Evolutionary conservation across 2,888 invertebrate genomes (phyloP).

Genomic region (Sphaerophoria rueppellii): DNA sequence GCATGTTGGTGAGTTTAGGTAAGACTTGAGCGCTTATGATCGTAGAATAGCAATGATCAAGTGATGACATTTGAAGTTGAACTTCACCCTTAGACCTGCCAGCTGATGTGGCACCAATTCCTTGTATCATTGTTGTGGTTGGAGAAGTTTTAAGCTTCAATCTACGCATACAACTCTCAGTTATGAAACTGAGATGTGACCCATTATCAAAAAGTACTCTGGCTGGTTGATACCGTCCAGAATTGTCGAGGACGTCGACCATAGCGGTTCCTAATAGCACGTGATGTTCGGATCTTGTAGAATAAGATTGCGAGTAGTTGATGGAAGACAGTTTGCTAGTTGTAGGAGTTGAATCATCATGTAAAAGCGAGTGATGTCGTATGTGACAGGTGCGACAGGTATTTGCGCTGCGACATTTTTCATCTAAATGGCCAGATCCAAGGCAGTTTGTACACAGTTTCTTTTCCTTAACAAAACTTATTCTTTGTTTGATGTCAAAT

Average conservation of each 20-base stretch:
- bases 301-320: background rate
- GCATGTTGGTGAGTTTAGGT: constrained; percentile 53
- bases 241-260: constrained; percentile 18
- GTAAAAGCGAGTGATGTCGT: constrained; percentile 6
- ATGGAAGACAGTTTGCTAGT: background rate
- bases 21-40: constrained; percentile 21
- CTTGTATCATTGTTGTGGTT: constrained; percentile 35
- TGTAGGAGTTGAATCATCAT: background rate
- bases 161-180: constrained; percentile 34
- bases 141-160: constrained; percentile 35
- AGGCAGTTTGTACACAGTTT: constrained; percentile 17
- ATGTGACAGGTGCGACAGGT: background rate
- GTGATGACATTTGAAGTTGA: constrained; percentile 10
- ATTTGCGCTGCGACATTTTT: background rate
- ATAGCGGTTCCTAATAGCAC: constrained; percentile 40
- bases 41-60: constrained; percentile 18
- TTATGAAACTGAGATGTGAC: constrained; percentile 56
- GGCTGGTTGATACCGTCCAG: constrained; percentile 19
- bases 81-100: constrained; percentile 37
- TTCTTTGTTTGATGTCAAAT: background rate
- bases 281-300: constrained; percentile 15
- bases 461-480: background rate
- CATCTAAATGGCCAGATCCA: background rate
- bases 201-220: constrained; percentile 38
- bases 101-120: constrained; percentile 45